Evolutionary conservation across 2,888 invertebrate genomes (phyloP).

Genomic region (Apotomis turbidana): DNA sequence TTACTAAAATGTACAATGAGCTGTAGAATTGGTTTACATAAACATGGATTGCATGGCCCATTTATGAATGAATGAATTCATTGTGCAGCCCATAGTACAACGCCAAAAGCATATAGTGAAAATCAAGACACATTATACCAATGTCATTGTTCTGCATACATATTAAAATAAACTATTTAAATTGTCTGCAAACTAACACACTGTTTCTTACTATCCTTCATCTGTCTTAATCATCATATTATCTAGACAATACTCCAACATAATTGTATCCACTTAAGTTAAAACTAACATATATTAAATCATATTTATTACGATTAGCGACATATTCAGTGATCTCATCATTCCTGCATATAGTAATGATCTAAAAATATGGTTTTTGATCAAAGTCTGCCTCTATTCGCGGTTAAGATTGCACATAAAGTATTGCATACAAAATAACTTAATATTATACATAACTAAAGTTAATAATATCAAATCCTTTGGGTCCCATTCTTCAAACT

Average conservation of each 20-base stretch:
- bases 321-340: neutral
- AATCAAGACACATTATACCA: too few species aligned
- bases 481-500: neutral
- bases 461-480: constrained; percentile 27
- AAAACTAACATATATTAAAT: constrained; percentile 13
- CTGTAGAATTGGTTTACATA: too few species aligned
- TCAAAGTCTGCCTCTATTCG: constrained; percentile 4
- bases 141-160: too few species aligned
- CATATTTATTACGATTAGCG: constrained; percentile 7
- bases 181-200: too few species aligned
- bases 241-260: constrained; percentile 6
- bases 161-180: too few species aligned
- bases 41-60: too few species aligned
- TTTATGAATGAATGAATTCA: too few species aligned
- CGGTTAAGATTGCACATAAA: constrained; percentile 15
- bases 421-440: constrained; percentile 11
- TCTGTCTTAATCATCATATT: neutral
- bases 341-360: neutral
- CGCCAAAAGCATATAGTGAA: too few species aligned
- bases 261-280: constrained; percentile 4
- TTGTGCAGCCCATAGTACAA: too few species aligned
- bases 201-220: neutral
- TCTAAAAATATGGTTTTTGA: neutral
- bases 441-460: neutral
- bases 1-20: too few species aligned